Base-by-base conservation (phyloP, 35 echinoderm and acorn worm genomes). In the Holothuria glaberrima region DNA sequence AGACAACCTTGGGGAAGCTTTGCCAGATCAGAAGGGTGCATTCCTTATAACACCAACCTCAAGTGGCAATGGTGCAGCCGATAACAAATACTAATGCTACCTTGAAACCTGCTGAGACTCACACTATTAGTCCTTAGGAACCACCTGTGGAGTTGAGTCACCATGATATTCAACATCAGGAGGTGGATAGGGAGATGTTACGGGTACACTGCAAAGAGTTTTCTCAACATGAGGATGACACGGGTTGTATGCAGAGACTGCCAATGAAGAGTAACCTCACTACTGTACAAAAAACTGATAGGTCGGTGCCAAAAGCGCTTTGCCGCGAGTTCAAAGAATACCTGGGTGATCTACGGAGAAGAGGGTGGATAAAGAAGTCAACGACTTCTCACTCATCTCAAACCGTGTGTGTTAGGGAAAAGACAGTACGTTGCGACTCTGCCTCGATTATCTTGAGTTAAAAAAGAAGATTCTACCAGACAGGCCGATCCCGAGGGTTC, bases 381-480 rank as follows among this genome's bases (percentile, higher is more conserved):
- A 24, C 35, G 13, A 72, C 67, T 30, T 28, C 87, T 22, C 76
- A 89, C 50, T 89, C 87, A 30, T 76, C 87, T n/a, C 87, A 69
- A 9, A 33, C 63, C 12, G 86, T 65, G 14, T 86, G 83, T 65
- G 83, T 86, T 9, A 62, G 66, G 33, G 35, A 88, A 88, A 30
- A 66, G 87, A 75, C 19, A 34, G 27, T 4, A 73, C 69, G 33
- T 56, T 89, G 14, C 67, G 87, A 28, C 87, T 89, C 22, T 76
- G 87, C 24, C 28, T 25, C 12, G 83, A 86, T 44, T 86, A 64
- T 67, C 28, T 31, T 18, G 57, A 79, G 35, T 12, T 89, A 34
- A 91, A 91, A 27, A 31, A 6, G 10, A 91, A 91, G 61, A 91
- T 80, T 0, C 19, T 86, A 13, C 62, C 78, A 44, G 80, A 91